These are phyloP conservation scores for Heliothis subflexa DNA, from an alignment of 1,140 invertebrate species.

Conservation along the genomic window DNA sequence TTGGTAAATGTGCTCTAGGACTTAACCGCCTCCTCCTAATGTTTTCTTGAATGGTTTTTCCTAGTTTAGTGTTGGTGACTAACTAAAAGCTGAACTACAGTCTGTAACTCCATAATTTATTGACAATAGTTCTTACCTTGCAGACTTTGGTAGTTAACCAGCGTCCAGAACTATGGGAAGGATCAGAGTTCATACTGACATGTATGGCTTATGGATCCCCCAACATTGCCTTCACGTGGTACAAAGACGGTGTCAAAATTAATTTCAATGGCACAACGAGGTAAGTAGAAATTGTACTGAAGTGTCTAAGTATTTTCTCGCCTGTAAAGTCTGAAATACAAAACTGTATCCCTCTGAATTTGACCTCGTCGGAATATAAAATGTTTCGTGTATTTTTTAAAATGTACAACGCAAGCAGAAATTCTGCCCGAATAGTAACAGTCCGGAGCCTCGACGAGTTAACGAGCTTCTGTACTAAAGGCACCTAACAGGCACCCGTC, in stretches of 20 bases:
- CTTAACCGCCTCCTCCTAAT: too few species aligned
- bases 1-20: too few species aligned
- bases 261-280: constrained; percentile 90
- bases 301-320: too few species aligned
- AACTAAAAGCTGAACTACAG: not conserved
- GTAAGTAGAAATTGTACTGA: constrained; percentile 77
- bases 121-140: constrained; percentile 60
- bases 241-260: constrained; percentile 91
- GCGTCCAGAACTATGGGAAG: constrained; percentile 89
- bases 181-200: constrained; percentile 91
- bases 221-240: constrained; percentile 91
- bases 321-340: not conserved
- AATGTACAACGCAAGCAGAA: not conserved
- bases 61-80: too few species aligned
- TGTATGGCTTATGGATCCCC: constrained; percentile 92
- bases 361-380: not conserved
- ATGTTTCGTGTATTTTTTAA: not conserved
- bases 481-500: constrained; percentile 16
- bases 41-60: too few species aligned
- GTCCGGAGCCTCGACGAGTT: not conserved
- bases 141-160: constrained; percentile 89
- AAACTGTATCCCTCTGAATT: not conserved
- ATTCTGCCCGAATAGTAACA: not conserved
- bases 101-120: not conserved
- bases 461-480: not conserved